phyloP scores from a whole-genome alignment of 2,113 vertebrate genomes.

The Oostethus manadensis region DNA sequence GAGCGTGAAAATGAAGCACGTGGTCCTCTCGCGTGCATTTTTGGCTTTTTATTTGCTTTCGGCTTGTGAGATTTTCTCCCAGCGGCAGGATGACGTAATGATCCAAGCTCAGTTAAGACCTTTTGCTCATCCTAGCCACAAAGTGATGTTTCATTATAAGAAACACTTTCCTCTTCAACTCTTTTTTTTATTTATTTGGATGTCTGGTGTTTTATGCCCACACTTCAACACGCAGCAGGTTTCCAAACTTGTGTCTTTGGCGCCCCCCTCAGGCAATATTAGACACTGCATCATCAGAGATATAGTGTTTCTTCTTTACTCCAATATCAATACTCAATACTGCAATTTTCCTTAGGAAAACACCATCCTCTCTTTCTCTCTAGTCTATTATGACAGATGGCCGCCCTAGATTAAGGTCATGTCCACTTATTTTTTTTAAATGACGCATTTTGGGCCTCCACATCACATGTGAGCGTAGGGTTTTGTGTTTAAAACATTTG shows the following conservation, averaged over 20 bases:
- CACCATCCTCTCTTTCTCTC: too few relatives aligned
- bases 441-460: too few relatives aligned
- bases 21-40: constrained; percentile 13
- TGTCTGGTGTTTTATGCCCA: not conserved
- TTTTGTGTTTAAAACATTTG: too few relatives aligned
- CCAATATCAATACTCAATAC: not conserved
- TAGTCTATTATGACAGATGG: too few relatives aligned
- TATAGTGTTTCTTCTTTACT: constrained; percentile 17
- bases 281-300: constrained; percentile 22
- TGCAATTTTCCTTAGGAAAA: too few relatives aligned
- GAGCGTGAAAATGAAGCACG: constrained; percentile 22
- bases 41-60: not conserved
- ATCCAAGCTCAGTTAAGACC: constrained; percentile 38
- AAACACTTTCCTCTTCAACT: constrained; percentile 51
- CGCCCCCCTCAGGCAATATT: constrained; percentile 40
- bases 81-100: constrained; percentile 19
- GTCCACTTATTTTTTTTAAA: too few relatives aligned
- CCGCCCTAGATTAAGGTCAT: too few relatives aligned
- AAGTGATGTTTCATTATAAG: constrained; percentile 51
- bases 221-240: not conserved
- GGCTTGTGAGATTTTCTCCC: too few relatives aligned
- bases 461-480: too few relatives aligned
- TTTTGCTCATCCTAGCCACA: constrained; percentile 45
- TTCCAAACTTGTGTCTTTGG: constrained; percentile 51
- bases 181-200: constrained; percentile 7